phyloP scores from a whole-genome alignment of 2,797 vertebrate genomes.

The Mormyrus proboscirostris region DNA sequence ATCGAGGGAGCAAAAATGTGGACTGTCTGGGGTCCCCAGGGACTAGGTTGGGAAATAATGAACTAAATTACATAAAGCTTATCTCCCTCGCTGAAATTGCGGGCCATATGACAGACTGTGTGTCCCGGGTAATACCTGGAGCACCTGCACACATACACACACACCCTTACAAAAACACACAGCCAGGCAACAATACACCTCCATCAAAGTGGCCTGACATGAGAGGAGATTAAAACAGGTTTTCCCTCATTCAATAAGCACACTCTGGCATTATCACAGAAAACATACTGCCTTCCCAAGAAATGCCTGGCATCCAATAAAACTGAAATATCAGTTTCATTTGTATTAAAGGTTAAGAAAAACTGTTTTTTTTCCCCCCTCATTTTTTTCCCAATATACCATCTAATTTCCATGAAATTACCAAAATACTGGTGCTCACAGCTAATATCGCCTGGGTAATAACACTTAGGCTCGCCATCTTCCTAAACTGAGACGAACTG shows the following conservation, averaged over 20 bases:
- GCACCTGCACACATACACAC: background rate
- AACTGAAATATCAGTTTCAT: background rate
- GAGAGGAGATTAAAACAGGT: conserved; percentile 7
- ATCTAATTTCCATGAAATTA: background rate
- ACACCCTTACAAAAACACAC: background rate
- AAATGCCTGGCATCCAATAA: background rate
- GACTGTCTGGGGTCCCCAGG: background rate
- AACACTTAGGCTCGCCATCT: background rate
- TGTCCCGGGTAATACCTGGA: background rate
- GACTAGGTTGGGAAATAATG: background rate
- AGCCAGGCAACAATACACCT: background rate
- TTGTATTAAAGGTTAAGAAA: background rate
- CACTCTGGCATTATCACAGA: background rate
- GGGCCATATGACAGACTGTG: background rate
- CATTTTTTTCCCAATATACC: background rate
- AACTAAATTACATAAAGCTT: conserved; percentile 5
- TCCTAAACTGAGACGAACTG: background rate
- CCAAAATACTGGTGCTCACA: background rate
- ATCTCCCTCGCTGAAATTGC: background rate
- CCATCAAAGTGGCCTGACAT: background rate
- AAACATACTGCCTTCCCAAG: background rate
- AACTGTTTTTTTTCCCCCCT: background rate
- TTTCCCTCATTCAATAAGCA: background rate
- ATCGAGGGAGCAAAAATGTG: background rate
- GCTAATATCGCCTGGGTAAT: background rate